Percentiles rank a stretch among this genome's conserved stretches.
These are phyloP conservation scores for Tolmerus cingulatus DNA, from an alignment of 2,888 invertebrate genomes.

Conservation along the genomic window DNA sequence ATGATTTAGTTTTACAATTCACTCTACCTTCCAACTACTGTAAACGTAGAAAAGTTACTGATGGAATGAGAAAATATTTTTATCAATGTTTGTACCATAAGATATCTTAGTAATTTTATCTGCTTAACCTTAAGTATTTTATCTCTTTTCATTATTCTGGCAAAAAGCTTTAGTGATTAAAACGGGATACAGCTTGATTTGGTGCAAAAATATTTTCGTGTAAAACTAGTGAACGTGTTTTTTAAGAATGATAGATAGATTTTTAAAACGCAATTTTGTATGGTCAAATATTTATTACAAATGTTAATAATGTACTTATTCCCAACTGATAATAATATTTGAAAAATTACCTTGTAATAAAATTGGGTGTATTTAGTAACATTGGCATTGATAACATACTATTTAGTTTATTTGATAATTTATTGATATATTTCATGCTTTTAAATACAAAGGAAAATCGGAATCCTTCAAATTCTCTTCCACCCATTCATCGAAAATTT, in stretches of 20 bases:
- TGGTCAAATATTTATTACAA: too few species aligned
- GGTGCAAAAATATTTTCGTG: too few species aligned
- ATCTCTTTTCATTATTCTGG: neutral
- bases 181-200: too few species aligned
- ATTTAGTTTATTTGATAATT: neutral
- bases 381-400: too few species aligned
- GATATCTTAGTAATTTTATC: neutral
- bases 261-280: too few species aligned
- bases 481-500: neutral
- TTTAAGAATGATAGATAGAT: too few species aligned
- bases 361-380: too few species aligned
- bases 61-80: neutral
- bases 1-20: neutral
- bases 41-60: neutral
- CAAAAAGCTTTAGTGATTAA: neutral
- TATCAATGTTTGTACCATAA: neutral
- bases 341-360: too few species aligned
- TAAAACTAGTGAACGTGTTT: too few species aligned
- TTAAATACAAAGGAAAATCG: neutral
- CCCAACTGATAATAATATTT: too few species aligned
- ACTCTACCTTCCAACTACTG: neutral
- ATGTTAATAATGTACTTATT: too few species aligned
- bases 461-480: neutral
- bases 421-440: neutral
- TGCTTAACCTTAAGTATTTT: neutral